Evolutionary conservation across 2,113 vertebrate species (phyloP), one percentile per base, ranked within the genome.

Genomic region (Hippoglossus stenolepis): DNA sequence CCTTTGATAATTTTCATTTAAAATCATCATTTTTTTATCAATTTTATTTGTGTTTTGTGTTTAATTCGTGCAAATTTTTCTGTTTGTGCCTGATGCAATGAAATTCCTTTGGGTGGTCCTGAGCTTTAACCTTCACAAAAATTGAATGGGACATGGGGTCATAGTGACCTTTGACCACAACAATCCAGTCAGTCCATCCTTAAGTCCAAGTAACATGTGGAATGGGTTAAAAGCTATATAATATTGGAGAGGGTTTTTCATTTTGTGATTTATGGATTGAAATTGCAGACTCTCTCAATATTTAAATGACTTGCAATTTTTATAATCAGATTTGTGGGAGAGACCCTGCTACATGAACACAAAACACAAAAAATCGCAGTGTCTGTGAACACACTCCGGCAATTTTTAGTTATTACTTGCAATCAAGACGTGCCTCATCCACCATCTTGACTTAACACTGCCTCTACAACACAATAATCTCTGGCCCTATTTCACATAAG

Each of bases 401-500:
- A 38, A 66, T 24, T 51, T 43, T 38, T 24, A 11, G 38, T 68
- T 49, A 31, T 71, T 10, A 73, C 10, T 63, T 77, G 54, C 15
- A 71, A 65, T 72, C 65, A 45, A 73, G 60, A 15, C 38, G 43
- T 3, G 24, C 20, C 24, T 73, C 77, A 49, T 51, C 58, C 65
- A 45, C 35, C 2, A 11, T 53, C 31, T 21, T 0, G 11, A 9
- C 57, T 70, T 77, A 79, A 73, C 67, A 62, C 65, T 5, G 4
- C 28, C n/a, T 76, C 72, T 51, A 31, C 62, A 72, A 57, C 23
- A 59, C 21, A n/a, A 53, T 14, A 45, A 84, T 70, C 74, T 65
- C 53, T n/a, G 18, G 43, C 38, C 62, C 23, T 28, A 72, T 57
- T 74, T 63, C 79, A 71, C 77, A 76, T 43, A 57, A 88, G 85